These are phyloP conservation scores for Atherinosoma microstoma DNA, from an alignment of 2,797 vertebrate genomes.

Conservation along the genomic window DNA sequence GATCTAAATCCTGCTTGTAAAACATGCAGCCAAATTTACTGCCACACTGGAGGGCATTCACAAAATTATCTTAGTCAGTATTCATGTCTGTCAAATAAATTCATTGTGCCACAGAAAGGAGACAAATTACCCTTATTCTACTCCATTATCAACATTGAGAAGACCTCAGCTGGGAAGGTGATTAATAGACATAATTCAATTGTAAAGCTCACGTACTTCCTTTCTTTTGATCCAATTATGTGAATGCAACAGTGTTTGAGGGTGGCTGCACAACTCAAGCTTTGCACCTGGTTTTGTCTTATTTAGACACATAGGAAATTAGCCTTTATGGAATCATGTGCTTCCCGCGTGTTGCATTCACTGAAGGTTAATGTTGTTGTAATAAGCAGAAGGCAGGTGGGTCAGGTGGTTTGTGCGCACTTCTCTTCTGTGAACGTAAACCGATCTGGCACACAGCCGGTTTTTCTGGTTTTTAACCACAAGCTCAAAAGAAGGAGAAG, in stretches of 20 bases:
- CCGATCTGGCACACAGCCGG: conserved; percentile 58
- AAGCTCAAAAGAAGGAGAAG: conserved; percentile 10
- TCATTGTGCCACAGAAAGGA: not conserved
- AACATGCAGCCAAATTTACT: conserved; percentile 38
- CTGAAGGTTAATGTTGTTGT: not conserved
- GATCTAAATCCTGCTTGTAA: conserved; percentile 66
- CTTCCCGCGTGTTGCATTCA: conserved; percentile 3
- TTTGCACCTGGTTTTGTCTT: conserved; percentile 10
- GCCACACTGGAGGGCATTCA: not conserved
- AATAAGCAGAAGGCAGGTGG: conserved; percentile 17
- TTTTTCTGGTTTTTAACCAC: conserved; percentile 66
- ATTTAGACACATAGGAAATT: conserved; percentile 6
- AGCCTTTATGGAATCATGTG: conserved; percentile 5
- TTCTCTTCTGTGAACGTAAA: conserved; percentile 35
- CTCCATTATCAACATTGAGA: conserved; percentile 30
- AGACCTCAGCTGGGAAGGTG: conserved; percentile 29
- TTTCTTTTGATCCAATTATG: conserved; percentile 46
- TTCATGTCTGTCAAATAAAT: conserved; percentile 24
- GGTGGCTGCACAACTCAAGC: not conserved
- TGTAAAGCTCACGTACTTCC: conserved; percentile 34
- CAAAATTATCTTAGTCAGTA: conserved; percentile 32
- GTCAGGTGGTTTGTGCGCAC: conserved; percentile 17
- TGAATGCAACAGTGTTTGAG: conserved; percentile 11
- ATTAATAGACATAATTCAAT: conserved; percentile 50
- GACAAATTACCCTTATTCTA: conserved; percentile 24